Conservation (phyloP, 1,140 invertebrate genomes). For the Protaetia brevitarsis region DNA sequence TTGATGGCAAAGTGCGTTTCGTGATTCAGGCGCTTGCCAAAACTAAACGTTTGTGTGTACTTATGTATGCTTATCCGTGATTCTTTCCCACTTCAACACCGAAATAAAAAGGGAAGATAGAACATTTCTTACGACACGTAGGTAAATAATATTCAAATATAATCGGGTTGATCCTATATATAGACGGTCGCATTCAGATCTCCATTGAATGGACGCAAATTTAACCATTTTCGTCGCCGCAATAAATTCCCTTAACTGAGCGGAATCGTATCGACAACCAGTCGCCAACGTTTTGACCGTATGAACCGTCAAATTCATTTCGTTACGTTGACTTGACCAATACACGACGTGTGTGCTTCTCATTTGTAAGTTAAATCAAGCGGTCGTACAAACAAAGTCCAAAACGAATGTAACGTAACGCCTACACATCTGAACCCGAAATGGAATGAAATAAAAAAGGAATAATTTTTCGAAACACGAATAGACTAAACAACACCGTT, state of each 20-base stretch:
- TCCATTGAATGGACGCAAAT: neutral
- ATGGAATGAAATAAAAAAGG: neutral
- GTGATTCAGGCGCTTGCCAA: no score
- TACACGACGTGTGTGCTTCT: no score
- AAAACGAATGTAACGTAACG: conserved; percentile 12
- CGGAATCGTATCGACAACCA: neutral
- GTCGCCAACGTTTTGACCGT: neutral
- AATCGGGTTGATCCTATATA: neutral
- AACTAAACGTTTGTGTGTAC: no score
- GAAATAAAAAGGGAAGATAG: neutral
- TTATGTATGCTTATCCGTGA: no score
- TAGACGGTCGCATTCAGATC: neutral
- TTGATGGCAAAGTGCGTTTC: no score
- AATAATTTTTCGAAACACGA: neutral
- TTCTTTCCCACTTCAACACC: no score
- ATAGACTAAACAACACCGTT: conserved; percentile 4
- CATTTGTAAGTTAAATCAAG: conserved; percentile 17
- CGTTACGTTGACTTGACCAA: neutral
- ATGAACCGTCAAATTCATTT: neutral
- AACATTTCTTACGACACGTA: no score
- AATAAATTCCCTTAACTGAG: neutral
- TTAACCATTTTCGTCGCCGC: neutral
- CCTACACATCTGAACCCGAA: neutral
- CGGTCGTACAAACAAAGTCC: neutral
- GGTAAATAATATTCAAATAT: neutral